Conservation (phyloP, 1,140 invertebrate species). For the Thaumetopoea pityocampa region DNA sequence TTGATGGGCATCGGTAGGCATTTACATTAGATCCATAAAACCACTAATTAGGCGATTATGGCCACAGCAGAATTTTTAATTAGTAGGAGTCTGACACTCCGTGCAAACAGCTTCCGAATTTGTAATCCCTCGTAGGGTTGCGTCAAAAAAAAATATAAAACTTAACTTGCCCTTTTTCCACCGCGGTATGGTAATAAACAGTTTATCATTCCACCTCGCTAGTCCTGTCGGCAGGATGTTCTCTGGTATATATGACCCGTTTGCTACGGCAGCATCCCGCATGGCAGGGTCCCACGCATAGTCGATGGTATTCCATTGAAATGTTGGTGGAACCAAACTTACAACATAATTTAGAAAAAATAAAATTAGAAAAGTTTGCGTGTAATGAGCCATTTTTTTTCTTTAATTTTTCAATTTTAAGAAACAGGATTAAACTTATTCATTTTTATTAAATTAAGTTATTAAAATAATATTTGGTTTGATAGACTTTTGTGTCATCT, state of each 20-base stretch:
- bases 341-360: slow-evolving; percentile 3
- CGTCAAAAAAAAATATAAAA: neutral
- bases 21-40: no score
- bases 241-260: slow-evolving; percentile 73
- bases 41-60: no score
- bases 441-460: neutral
- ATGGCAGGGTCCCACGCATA: slow-evolving; percentile 80
- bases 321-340: slow-evolving; percentile 54
- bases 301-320: slow-evolving; percentile 82
- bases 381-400: neutral
- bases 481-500: no score
- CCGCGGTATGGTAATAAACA: slow-evolving; percentile 78
- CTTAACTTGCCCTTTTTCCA: slow-evolving; percentile 72
- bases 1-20: no score
- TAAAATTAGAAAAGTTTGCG: slow-evolving; percentile 8
- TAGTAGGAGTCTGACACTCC: no score
- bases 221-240: slow-evolving; percentile 78
- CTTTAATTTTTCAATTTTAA: neutral
- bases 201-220: slow-evolving; percentile 76
- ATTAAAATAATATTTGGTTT: no score
- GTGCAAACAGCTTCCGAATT: no score
- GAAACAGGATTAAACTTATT: neutral
- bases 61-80: no score
- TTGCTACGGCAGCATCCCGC: slow-evolving; percentile 74
- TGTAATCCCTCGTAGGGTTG: no score